phyloP scores from a whole-genome alignment of 2,888 invertebrate species.

The Eristalis tenax region DNA sequence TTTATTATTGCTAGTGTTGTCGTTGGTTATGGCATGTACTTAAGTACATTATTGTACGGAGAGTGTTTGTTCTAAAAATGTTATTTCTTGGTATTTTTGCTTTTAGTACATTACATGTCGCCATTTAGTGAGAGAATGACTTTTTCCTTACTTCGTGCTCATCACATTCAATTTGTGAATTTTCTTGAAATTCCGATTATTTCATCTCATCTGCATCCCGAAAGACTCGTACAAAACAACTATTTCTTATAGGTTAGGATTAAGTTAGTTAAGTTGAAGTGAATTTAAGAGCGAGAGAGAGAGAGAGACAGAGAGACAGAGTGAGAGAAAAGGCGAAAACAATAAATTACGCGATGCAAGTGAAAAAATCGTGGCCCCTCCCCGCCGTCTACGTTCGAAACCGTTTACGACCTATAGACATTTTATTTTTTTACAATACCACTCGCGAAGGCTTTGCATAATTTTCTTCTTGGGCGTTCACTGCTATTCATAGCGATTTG shows the following conservation, averaged over 20 bases:
- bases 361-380: constrained; percentile 39
- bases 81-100: constrained; percentile 5
- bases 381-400: constrained; percentile 66
- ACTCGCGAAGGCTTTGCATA: constrained; percentile 67
- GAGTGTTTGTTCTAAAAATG: constrained; percentile 64
- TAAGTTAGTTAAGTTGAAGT: neutral
- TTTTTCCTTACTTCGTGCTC: constrained; percentile 18
- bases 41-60: constrained; percentile 30
- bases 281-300: constrained; percentile 3
- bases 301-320: constrained; percentile 4
- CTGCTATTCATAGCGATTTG: constrained; percentile 54
- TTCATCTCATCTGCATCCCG: neutral
- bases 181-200: constrained; percentile 22
- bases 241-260: neutral
- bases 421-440: constrained; percentile 38
- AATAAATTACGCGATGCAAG: neutral
- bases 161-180: constrained; percentile 39
- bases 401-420: constrained; percentile 68
- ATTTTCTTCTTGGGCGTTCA: constrained; percentile 65
- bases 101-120: constrained; percentile 69
- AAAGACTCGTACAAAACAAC: neutral
- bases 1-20: constrained; percentile 38
- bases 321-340: neutral
- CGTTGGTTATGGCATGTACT: constrained; percentile 57
- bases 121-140: constrained; percentile 39